Percentiles rank a stretch among this genome's conserved stretches.
Evolutionary conservation across 2,113 vertebrate species (phyloP).

Genomic region (Pterophyllum scalare): DNA sequence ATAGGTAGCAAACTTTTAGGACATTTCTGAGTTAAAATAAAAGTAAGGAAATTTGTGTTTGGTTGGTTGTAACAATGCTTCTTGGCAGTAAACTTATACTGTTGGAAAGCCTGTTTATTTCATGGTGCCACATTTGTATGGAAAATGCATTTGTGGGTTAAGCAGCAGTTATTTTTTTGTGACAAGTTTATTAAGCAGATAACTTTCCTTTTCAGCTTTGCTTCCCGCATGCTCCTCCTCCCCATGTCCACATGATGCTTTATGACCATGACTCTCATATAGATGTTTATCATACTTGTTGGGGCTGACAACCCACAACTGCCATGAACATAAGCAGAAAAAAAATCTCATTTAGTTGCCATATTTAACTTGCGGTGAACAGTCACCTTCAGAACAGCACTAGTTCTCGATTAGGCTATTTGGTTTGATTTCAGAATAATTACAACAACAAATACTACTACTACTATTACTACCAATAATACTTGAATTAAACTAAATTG

Average conservation of each 20-base stretch:
- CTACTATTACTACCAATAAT: background rate
- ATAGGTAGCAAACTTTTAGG: no score
- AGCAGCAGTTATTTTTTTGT: no score
- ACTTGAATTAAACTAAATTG: background rate
- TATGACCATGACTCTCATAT: background rate
- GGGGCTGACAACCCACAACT: background rate
- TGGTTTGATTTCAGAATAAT: background rate
- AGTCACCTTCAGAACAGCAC: background rate
- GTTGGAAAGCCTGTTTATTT: no score
- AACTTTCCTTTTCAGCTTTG: background rate
- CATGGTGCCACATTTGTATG: no score
- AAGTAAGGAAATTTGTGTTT: no score
- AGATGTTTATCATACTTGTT: background rate
- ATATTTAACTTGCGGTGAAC: background rate
- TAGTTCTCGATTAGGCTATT: background rate
- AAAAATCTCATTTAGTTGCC: background rate
- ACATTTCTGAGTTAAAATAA: no score
- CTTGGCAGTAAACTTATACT: no score
- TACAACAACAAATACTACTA: background rate
- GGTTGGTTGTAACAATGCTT: no score
- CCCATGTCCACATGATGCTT: background rate
- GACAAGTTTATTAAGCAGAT: background rate
- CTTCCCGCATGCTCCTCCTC: background rate
- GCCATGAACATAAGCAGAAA: background rate
- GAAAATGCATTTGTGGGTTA: no score